Evolutionary conservation across 2,888 invertebrate species (phyloP), one percentile per base, ranked within the genome.

Genomic region (Stenchaetothrips biformis): DNA sequence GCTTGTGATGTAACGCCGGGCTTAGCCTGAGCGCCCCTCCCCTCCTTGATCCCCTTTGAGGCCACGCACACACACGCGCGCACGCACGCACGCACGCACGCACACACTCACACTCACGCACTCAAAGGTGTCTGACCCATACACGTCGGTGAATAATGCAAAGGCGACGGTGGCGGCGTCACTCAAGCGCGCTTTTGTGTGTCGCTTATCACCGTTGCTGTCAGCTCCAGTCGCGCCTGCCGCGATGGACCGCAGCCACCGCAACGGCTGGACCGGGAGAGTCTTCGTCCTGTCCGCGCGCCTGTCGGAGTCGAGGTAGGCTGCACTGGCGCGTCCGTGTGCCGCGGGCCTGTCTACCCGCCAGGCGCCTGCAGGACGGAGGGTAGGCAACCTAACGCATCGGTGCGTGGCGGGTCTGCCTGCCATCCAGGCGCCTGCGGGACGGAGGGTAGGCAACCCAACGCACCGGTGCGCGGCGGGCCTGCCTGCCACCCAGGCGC

Each of bases 1-100:
- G 59, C 59, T 59, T 59, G 59, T 59, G 59, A 59, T 59, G 59
- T 59, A 59, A 59, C 13, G 59, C 59, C 16, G 59, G 59, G 59
- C 59, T 59, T 59, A 59, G 59, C 16, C 59, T 59, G 59, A 59
- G 59, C 59, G 59, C 18, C 16, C 59, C 59, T 59, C 59, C 59
- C 6, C 59, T 18, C 37, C 16, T 18, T 59, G 16, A 59, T 59
- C 59, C 59, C 18, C 59, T 59, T 18, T 59, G 18, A 59, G 59
- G 59, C 59, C 59, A 13, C 59, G 6, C 59, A 6, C 59, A 13
- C 59, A 13, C 59, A 1, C 59, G 6, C 59, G 18, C 59, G 13
- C 59, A 59, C 59, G 13, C 59, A 13, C 16, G 16, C 59, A 59
- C 59, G 18, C 59, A 59, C 59, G 18, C 59, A 13, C 59, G 13